Evolutionary conservation across 2,888 invertebrate species (phyloP).

Genomic region (Conchocele bisecta): DNA sequence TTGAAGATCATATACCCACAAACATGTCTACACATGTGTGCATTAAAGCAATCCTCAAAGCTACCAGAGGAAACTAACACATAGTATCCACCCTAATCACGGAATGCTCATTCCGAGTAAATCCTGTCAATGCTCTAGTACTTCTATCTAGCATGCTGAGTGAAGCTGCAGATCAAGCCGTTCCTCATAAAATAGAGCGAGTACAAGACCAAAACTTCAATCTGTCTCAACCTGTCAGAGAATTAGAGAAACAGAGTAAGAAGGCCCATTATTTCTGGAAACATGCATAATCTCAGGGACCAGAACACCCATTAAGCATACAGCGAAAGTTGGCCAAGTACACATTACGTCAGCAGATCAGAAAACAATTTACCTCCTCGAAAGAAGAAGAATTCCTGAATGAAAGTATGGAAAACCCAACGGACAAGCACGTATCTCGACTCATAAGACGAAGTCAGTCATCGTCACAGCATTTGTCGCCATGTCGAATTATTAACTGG

Average conservation of each 20-base stretch:
- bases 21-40: not conserved
- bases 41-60: not conserved
- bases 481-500: not conserved
- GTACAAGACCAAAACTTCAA: not conserved
- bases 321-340: not conserved
- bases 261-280: not conserved
- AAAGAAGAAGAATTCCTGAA: not conserved
- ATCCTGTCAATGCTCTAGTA: not conserved
- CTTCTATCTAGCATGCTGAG: not conserved
- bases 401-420: not conserved
- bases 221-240: not conserved
- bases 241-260: not conserved
- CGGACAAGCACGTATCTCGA: not conserved
- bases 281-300: not conserved
- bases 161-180: not conserved
- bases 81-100: too few species aligned
- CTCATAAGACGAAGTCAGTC: not conserved
- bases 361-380: not conserved
- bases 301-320: constrained; percentile 1
- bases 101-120: too few species aligned
- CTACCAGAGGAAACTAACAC: not conserved
- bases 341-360: not conserved
- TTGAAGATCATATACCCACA: not conserved
- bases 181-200: not conserved
- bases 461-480: not conserved